Conservation (phyloP, 2,113 vertebrate species). For the Kobus ellipsiprymnus region DNA sequence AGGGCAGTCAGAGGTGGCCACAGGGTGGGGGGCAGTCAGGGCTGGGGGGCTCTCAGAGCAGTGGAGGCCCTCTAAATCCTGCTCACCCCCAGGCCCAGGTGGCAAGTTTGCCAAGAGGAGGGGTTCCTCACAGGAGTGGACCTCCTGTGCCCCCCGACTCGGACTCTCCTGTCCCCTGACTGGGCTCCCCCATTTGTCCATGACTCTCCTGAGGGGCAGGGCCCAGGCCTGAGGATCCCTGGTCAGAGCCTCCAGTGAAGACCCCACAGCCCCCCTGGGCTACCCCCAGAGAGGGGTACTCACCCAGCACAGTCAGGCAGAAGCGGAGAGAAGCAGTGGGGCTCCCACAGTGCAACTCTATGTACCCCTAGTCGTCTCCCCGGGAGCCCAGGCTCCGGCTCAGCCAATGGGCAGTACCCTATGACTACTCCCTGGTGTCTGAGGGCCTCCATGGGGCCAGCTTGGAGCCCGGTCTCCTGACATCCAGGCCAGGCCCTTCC, state of each 20-base stretch:
- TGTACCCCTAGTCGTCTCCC: neutral
- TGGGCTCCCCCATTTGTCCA: neutral
- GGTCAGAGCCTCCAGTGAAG: neutral
- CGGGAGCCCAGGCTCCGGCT: neutral
- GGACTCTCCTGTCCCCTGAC: no score
- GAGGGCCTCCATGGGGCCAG: neutral
- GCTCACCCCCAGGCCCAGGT: neutral
- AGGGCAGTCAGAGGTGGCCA: neutral
- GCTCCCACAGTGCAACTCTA: neutral
- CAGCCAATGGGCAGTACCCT: neutral
- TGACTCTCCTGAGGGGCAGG: neutral
- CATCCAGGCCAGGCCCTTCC: neutral
- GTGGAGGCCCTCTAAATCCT: neutral
- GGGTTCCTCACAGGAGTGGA: neutral
- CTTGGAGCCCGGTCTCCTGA: neutral
- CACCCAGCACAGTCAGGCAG: neutral
- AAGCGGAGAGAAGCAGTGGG: neutral
- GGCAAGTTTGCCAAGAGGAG: neutral
- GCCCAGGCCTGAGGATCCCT: neutral
- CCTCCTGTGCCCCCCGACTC: accelerated
- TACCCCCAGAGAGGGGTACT: neutral
- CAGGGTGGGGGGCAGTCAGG: neutral
- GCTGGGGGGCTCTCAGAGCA: neutral
- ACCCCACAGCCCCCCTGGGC: neutral
- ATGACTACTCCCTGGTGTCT: neutral